Evolutionary conservation across 2,113 vertebrate genomes (phyloP).

Genomic region (Dicaeum eximium): DNA sequence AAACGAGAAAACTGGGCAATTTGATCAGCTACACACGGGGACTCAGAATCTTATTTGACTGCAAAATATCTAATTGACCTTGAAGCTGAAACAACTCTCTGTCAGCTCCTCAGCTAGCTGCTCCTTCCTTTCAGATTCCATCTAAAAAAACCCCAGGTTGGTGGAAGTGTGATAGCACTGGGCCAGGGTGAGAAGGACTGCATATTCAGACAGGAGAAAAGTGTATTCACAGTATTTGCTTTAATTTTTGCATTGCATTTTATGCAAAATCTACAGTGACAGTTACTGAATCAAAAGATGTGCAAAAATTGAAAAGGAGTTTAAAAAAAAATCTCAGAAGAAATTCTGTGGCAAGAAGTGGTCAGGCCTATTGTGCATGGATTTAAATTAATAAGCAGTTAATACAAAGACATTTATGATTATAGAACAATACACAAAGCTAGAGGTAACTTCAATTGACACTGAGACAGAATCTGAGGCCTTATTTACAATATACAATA

Average conservation of each 20-base stretch:
- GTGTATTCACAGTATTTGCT: background rate
- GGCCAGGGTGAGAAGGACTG: background rate
- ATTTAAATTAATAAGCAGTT: background rate
- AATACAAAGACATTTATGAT: background rate
- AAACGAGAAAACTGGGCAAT: slow-evolving; percentile 21
- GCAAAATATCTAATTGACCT: slow-evolving; percentile 51
- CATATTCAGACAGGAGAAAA: background rate
- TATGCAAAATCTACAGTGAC: background rate
- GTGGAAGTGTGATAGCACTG: background rate
- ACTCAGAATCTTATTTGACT: slow-evolving; percentile 1
- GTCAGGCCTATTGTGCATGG: accelerated
- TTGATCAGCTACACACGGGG: background rate
- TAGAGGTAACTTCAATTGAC: background rate
- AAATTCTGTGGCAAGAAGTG: background rate
- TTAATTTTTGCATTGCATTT: background rate
- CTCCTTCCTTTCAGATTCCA: background rate
- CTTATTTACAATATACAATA: background rate
- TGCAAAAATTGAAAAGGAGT: background rate
- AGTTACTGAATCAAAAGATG: background rate
- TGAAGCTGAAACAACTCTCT: slow-evolving; percentile 21
- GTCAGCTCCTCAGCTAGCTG: background rate
- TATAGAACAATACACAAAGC: background rate
- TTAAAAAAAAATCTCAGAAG: background rate
- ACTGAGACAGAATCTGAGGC: background rate
- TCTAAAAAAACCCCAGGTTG: background rate